Conservation (phyloP, 2,113 vertebrate genomes). For the Vulpes vulpes region DNA sequence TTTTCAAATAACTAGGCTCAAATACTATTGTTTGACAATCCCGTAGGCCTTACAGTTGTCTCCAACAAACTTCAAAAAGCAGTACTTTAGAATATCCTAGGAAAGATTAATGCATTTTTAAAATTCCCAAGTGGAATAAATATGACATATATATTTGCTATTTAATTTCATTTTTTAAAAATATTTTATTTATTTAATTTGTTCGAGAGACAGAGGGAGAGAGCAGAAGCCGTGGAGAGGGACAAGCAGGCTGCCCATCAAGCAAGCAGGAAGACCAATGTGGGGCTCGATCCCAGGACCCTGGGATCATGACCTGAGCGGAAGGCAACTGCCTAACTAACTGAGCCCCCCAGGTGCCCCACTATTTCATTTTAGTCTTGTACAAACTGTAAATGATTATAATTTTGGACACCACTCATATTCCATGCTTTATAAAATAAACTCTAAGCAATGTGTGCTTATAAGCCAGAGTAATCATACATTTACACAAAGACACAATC, state of each 20-base stretch:
- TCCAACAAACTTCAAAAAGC: background rate
- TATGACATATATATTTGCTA: background rate
- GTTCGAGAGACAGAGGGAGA: too few species aligned
- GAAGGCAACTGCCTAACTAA: too few species aligned
- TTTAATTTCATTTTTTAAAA: background rate
- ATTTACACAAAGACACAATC: background rate
- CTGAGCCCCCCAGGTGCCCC: too few species aligned
- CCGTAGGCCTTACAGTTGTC: background rate
- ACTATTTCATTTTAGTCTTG: background rate
- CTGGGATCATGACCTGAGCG: too few species aligned
- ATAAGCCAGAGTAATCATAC: background rate
- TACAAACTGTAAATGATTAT: background rate
- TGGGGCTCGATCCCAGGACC: too few species aligned
- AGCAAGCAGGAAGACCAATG: too few species aligned
- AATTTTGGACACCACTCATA: background rate
- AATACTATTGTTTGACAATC: background rate
- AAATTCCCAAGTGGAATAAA: background rate
- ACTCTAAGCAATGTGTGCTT: background rate
- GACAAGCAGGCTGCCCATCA: too few species aligned
- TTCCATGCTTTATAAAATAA: constrained; percentile 5
- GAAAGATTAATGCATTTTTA: background rate
- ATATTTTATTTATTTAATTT: too few species aligned
- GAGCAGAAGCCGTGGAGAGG: too few species aligned
- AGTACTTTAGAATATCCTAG: background rate
- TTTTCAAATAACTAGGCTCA: background rate